Conservation (phyloP, 1,140 invertebrate genomes). For the Parasteatoda tepidariorum region DNA sequence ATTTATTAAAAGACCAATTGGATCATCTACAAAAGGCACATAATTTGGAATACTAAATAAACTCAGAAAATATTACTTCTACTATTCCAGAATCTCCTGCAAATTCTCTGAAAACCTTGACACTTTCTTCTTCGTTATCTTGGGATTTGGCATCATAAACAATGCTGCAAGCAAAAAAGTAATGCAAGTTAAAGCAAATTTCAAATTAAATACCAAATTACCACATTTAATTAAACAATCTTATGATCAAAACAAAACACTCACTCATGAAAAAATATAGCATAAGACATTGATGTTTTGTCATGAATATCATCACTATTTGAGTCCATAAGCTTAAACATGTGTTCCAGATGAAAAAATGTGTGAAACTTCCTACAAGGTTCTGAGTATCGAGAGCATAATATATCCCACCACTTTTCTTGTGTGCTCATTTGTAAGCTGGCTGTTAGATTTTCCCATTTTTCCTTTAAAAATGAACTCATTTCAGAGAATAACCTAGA, state of each 20-base stretch:
- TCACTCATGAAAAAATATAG: constrained; percentile 74
- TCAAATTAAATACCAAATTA: too few relatives aligned
- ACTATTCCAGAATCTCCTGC: constrained; percentile 63
- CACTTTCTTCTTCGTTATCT: constrained; percentile 66
- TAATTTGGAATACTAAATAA: too few relatives aligned
- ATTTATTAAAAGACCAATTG: too few relatives aligned
- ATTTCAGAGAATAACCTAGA: too few relatives aligned
- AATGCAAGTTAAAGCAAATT: neutral
- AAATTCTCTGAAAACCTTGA: constrained; percentile 65
- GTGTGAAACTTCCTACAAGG: constrained; percentile 69
- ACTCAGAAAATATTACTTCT: too few relatives aligned
- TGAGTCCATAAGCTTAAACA: constrained; percentile 70
- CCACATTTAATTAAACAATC: too few relatives aligned
- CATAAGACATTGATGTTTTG: constrained; percentile 70
- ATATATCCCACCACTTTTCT: constrained; percentile 66
- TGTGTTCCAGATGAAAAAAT: constrained; percentile 70
- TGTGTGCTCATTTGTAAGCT: constrained; percentile 28
- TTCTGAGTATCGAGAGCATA: constrained; percentile 65
- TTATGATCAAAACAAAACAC: constrained; percentile 52
- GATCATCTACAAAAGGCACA: too few relatives aligned
- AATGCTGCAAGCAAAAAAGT: constrained; percentile 63
- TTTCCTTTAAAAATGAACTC: neutral
- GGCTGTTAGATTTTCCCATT: constrained; percentile 25
- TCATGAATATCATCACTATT: constrained; percentile 70
- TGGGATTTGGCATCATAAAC: constrained; percentile 64